Base-by-base conservation (phyloP, 2,797 vertebrate genomes). In the Microctenopoma lineatum region DNA sequence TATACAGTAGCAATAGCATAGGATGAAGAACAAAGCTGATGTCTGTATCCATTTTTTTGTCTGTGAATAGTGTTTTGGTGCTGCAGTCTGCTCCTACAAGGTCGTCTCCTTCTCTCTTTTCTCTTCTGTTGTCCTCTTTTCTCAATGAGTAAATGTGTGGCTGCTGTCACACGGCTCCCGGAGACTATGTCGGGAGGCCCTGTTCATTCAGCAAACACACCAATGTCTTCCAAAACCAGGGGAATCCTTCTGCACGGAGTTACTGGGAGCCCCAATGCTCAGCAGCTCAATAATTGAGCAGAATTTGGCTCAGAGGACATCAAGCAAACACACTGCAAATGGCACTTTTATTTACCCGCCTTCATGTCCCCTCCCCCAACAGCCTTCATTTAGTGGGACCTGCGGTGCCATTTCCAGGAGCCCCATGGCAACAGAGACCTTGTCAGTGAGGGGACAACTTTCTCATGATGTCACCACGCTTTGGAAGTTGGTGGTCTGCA, bases 381-480 rank as follows among this genome's bases (percentile, higher is more conserved):
- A 65, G 62, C 83, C 87, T 84, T 90, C 87, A 90, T 92, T 92
- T 89, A 84, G 81, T 82, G 80, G 70, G 84, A 81, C 73, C 87
- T 55, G 55, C 66, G 47, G 78, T 80, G 83, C 80, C 84, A 89
- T 92, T 90, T 89, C 82, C 84, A 88, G 74, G 62, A 59, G 86
- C 80, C 78, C 92, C 92, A 91, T 94, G 89, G 90, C 90, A 94
- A 94, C 93, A 76, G 80, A 41, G 71, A 66, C 73, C 86, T 73
- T 87, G 87, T 92, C 87, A 87, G 88, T 67, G 51, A 77, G 77
- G 81, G 81, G 74, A 79, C 86, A 69, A 89, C 83, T 93, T 95
- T 94, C 93, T 94, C 92, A 94, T 94, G 93, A 94, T 93, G 92
- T 93, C 92, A 93, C 80, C 74, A 51, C 64, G 76, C 77, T 52